Conservation (phyloP, 2,113 vertebrate genomes). For the Monopterus albus region DNA sequence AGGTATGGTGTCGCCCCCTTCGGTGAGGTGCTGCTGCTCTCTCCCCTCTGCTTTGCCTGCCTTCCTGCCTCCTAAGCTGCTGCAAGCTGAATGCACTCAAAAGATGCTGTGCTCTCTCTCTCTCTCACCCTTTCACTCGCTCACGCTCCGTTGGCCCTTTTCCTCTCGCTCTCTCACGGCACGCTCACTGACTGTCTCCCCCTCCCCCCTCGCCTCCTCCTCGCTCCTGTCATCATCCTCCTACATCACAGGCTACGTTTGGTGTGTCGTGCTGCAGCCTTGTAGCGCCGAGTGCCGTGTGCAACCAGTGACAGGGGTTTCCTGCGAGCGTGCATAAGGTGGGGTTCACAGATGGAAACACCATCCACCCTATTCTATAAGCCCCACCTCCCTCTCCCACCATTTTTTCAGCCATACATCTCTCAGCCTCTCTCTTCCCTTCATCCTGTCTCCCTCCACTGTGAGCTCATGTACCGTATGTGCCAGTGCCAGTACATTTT, state of each 20-base stretch:
- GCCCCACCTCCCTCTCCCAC: constrained; percentile 42
- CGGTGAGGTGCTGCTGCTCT: constrained; percentile 62
- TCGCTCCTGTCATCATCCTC: constrained; percentile 67
- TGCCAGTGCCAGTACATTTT: not conserved
- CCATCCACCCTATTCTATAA: constrained; percentile 36
- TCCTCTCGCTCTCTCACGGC: constrained; percentile 42
- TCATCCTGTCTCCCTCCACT: not conserved
- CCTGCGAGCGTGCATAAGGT: constrained; percentile 59
- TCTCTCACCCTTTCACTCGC: constrained; percentile 61
- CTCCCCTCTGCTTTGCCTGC: constrained; percentile 48
- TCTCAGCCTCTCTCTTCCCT: constrained; percentile 4
- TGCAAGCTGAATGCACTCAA: constrained; percentile 70
- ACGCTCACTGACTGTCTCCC: constrained; percentile 43
- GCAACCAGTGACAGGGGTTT: constrained; percentile 77
- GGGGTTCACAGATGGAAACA: constrained; percentile 60
- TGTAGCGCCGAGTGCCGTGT: constrained; percentile 70
- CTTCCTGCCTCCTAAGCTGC: constrained; percentile 62
- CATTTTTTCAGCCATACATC: constrained; percentile 6
- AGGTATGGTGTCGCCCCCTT: constrained; percentile 65
- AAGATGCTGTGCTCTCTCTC: constrained; percentile 73
- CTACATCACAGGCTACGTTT: constrained; percentile 73
- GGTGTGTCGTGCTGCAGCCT: constrained; percentile 70
- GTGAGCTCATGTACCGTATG: not conserved
- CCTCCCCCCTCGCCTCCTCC: constrained; percentile 11
- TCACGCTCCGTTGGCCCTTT: constrained; percentile 45